These are phyloP conservation scores for Geophilus truncorum DNA, from an alignment of 2,888 invertebrate species.

Conservation along the genomic window DNA sequence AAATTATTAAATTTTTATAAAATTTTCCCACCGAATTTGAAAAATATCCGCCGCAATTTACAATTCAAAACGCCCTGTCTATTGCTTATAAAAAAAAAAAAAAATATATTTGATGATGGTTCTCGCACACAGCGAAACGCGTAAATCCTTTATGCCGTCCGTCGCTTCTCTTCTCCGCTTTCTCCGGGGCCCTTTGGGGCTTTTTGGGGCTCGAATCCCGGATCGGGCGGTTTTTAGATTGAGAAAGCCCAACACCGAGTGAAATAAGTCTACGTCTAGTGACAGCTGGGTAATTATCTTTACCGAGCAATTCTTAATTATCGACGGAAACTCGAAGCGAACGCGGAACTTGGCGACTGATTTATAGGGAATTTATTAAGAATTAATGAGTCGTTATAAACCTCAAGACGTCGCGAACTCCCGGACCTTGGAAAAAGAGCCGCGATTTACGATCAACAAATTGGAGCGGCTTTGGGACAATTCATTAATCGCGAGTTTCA, in stretches of 20 bases:
- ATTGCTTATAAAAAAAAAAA: too few relatives aligned
- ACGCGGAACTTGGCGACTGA: neutral
- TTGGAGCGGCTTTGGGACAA: neutral
- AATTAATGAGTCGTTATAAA: neutral
- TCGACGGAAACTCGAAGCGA: neutral
- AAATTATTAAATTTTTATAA: too few relatives aligned
- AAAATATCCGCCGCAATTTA: too few relatives aligned
- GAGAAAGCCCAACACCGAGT: neutral
- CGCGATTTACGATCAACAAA: neutral
- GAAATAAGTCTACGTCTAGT: neutral
- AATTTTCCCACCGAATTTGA: too few relatives aligned
- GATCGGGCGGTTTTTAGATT: neutral
- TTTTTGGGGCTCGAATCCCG: neutral
- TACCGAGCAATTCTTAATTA: neutral
- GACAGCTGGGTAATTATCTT: neutral
- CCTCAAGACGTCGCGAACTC: neutral
- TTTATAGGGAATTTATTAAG: neutral
- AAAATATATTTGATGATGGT: too few relatives aligned
- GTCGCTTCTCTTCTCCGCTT: too few relatives aligned
- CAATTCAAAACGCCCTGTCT: too few relatives aligned
- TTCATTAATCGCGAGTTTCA: neutral
- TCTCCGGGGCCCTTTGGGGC: neutral
- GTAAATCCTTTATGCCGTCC: too few relatives aligned
- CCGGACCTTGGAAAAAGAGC: too few relatives aligned
- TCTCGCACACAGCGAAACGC: too few relatives aligned